Conservation (phyloP, 2,888 invertebrate genomes). For the Orchesellides sinensis region DNA sequence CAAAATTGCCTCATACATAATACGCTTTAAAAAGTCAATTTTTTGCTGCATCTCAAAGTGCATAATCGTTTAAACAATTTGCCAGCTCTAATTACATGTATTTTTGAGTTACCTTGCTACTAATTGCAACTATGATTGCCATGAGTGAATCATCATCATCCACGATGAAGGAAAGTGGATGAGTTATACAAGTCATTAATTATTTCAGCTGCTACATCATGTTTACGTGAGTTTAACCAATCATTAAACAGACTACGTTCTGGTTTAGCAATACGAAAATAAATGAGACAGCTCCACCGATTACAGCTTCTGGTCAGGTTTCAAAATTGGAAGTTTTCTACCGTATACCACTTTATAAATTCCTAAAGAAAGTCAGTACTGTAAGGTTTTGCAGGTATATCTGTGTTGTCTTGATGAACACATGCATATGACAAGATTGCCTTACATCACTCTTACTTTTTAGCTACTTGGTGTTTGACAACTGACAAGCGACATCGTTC, state of each 20-base stretch:
- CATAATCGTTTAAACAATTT: constrained; percentile 10
- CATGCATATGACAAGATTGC: too few relatives aligned
- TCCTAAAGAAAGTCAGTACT: background rate
- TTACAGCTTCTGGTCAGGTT: background rate
- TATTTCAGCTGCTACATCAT: background rate
- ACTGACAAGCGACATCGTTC: too few relatives aligned
- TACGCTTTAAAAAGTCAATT: background rate
- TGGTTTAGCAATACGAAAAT: too few relatives aligned
- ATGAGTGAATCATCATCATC: background rate
- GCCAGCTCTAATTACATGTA: constrained; percentile 22
- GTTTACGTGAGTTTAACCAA: background rate
- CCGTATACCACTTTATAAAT: background rate
- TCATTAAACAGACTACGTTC: too few relatives aligned
- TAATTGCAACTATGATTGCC: constrained; percentile 10
- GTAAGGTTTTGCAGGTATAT: too few relatives aligned
- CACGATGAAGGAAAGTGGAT: background rate
- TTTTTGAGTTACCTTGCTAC: constrained; percentile 12
- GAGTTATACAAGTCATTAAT: background rate
- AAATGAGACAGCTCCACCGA: background rate
- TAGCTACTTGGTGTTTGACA: too few relatives aligned
- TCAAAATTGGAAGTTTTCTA: background rate
- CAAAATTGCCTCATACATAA: background rate
- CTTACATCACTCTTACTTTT: too few relatives aligned
- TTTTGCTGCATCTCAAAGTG: background rate
- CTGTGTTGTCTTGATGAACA: too few relatives aligned